Evolutionary conservation across 2,888 invertebrate species (phyloP).

Genomic region (Ommatoiulus sabulosus): DNA sequence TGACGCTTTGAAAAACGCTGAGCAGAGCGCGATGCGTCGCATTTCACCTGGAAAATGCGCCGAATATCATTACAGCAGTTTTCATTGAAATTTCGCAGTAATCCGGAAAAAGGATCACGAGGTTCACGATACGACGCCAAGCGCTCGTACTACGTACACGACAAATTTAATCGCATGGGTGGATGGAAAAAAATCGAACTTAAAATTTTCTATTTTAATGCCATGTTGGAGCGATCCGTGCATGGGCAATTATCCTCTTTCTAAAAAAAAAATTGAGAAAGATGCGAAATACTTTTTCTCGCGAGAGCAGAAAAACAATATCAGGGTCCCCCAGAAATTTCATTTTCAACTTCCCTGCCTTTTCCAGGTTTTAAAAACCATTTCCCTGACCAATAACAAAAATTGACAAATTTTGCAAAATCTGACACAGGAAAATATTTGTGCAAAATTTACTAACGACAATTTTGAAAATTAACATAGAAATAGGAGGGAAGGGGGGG

Average conservation of each 20-base stretch:
- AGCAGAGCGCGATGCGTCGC: neutral
- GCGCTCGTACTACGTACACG: neutral
- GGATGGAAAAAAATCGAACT: constrained; percentile 21
- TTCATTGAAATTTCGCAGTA: constrained; percentile 34
- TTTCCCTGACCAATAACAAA: no score
- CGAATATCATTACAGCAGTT: constrained; percentile 35
- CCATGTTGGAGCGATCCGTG: neutral
- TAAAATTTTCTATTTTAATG: neutral
- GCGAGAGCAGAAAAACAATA: no score
- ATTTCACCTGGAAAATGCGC: constrained; percentile 42
- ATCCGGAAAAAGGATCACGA: neutral
- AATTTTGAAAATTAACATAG: no score
- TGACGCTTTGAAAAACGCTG: constrained; percentile 20
- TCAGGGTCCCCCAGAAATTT: no score
- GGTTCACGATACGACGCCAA: neutral
- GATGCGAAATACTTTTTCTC: no score
- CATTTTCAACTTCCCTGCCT: no score
- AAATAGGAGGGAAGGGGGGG: no score
- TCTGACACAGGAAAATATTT: no score
- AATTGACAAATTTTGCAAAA: no score
- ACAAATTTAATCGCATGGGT: neutral
- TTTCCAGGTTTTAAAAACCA: no score
- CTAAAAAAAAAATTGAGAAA: no score
- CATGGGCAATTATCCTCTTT: neutral
- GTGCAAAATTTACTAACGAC: no score